Conservation (phyloP, 2,797 vertebrate genomes). For the Malurus splendens region DNA sequence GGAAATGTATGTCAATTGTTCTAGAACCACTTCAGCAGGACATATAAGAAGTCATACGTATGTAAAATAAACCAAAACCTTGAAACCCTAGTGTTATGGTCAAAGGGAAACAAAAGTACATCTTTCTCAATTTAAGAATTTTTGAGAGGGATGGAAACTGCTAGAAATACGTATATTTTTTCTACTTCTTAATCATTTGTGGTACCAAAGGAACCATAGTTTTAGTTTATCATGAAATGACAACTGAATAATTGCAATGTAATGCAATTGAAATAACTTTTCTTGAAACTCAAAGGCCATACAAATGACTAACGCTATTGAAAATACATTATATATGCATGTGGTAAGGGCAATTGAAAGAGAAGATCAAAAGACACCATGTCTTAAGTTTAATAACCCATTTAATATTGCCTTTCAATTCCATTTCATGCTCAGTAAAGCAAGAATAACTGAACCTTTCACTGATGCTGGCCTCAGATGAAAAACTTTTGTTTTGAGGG, state of each 20-base stretch:
- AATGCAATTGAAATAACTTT: neutral
- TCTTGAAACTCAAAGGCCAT: slow-evolving; percentile 24
- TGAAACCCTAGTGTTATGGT: neutral
- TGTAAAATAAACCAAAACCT: neutral
- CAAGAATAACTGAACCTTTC: slow-evolving; percentile 71
- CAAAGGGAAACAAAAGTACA: neutral
- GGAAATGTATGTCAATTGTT: neutral
- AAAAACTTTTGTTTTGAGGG: slow-evolving; percentile 70
- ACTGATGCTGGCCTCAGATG: slow-evolving; percentile 57
- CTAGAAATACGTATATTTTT: neutral
- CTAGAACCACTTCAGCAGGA: neutral
- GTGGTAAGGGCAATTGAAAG: slow-evolving; percentile 39
- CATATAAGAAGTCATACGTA: neutral
- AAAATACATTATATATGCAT: slow-evolving; percentile 38
- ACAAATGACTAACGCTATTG: slow-evolving; percentile 5
- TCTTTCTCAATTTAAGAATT: neutral
- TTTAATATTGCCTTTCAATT: slow-evolving; percentile 75
- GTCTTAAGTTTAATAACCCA: slow-evolving; percentile 76
- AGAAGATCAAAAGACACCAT: slow-evolving; percentile 64
- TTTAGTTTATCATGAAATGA: slow-evolving; percentile 14
- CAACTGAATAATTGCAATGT: neutral
- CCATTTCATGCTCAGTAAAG: slow-evolving; percentile 80
- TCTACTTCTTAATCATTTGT: neutral
- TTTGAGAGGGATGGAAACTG: neutral
- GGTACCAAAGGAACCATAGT: neutral